These are phyloP conservation scores for Pocota personata DNA, from an alignment of 2,888 invertebrate genomes.

Conservation along the genomic window DNA sequence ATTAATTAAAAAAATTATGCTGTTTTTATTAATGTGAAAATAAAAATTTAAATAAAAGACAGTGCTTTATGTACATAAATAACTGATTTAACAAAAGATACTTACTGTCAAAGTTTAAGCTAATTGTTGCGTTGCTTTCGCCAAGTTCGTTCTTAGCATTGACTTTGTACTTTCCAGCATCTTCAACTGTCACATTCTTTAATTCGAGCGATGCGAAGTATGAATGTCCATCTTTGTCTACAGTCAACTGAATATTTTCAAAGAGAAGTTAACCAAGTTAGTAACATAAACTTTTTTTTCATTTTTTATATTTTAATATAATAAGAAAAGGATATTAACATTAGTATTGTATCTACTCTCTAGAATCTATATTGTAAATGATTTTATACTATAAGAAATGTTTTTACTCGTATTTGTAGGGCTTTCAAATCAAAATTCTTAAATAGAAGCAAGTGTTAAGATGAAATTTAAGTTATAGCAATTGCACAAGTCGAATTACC, in stretches of 20 bases:
- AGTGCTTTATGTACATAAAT: background rate
- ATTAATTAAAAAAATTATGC: background rate
- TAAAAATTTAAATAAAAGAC: background rate
- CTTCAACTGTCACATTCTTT: constrained; percentile 96
- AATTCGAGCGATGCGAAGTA: constrained; percentile 97
- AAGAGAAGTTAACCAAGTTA: background rate
- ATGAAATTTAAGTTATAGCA: no score
- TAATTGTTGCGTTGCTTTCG: constrained; percentile 98
- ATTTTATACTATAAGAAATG: no score
- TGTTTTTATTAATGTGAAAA: background rate
- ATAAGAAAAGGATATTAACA: no score
- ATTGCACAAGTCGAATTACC: no score
- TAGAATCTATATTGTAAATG: no score
- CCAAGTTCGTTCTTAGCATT: constrained; percentile 98
- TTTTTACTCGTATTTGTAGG: no score
- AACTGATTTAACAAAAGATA: constrained; percentile 78
- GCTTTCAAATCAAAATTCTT: no score
- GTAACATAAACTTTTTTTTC: background rate
- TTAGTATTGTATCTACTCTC: no score
- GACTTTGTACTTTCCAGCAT: constrained; percentile 98
- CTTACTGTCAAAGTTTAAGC: constrained; percentile 99
- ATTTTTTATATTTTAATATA: no score
- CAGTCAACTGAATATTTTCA: constrained; percentile 87
- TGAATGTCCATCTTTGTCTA: constrained; percentile 96
- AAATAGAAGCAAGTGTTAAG: no score